phyloP scores from a whole-genome alignment of 2,113 vertebrate genomes.

The Nymphicus hollandicus region DNA sequence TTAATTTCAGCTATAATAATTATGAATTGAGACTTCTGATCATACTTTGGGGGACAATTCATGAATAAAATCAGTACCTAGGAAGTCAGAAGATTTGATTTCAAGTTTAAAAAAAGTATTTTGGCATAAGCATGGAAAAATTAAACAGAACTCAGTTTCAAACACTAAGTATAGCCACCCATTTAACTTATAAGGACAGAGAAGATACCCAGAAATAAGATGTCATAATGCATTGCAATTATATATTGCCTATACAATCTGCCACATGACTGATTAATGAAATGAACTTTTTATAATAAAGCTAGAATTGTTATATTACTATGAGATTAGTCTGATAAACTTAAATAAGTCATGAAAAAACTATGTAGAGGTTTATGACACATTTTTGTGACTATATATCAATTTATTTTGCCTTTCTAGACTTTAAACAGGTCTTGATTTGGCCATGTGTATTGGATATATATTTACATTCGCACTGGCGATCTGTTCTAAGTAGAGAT shows the following conservation, averaged over 20 bases:
- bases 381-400: neutral
- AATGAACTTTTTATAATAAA: neutral
- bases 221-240: neutral
- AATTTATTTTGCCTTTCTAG: neutral
- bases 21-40: neutral
- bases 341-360: neutral
- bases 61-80: neutral
- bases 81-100: neutral
- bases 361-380: neutral
- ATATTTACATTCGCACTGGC: neutral
- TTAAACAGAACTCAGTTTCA: neutral
- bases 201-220: neutral
- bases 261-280: neutral
- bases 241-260: neutral
- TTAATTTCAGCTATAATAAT: neutral
- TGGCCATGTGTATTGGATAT: neutral
- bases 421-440: neutral
- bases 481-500: neutral
- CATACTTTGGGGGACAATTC: neutral
- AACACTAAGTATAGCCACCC: neutral
- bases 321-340: neutral
- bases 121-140: neutral
- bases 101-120: neutral
- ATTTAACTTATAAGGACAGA: neutral
- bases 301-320: neutral